Percentiles rank a stretch among this genome's conserved stretches.
These are phyloP conservation scores for Plagodis dolabraria DNA, from an alignment of 2,888 invertebrate genomes.

Conservation along the genomic window DNA sequence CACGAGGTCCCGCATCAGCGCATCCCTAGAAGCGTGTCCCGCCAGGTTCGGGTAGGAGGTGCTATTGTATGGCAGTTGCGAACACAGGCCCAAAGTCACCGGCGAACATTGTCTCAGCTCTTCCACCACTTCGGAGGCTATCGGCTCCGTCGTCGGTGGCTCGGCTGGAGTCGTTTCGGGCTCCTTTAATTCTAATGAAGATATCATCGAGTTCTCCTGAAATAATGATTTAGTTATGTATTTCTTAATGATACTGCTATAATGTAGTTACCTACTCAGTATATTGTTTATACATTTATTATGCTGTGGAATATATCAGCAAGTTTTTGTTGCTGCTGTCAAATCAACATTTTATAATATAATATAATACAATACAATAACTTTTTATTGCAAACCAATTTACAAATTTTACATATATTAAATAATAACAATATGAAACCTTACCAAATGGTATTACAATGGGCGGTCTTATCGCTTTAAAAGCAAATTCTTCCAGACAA, in stretches of 20 bases:
- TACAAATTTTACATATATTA: no score
- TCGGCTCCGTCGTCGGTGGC: conserved; percentile 69
- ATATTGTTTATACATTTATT: no score
- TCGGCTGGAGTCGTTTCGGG: conserved; percentile 67
- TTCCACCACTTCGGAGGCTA: conserved; percentile 74
- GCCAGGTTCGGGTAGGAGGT: conserved; percentile 94
- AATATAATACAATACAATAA: no score
- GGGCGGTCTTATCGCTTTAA: no score
- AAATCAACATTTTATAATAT: no score
- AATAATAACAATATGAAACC: no score
- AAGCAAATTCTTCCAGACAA: no score
- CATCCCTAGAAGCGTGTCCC: conserved; percentile 86
- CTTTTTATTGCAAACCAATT: no score
- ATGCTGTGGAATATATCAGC: no score
- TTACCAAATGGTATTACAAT: no score
- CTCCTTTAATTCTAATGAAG: conserved; percentile 73
- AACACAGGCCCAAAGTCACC: conserved; percentile 88
- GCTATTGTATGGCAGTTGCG: conserved; percentile 89
- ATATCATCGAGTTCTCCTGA: conserved; percentile 78
- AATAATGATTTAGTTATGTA: conserved; percentile 30
- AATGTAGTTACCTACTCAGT: no score
- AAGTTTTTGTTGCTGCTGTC: no score
- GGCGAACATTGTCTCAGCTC: conserved; percentile 88
- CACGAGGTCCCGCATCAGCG: conserved; percentile 90
- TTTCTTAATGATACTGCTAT: not conserved